These are phyloP conservation scores for Prorops nasuta DNA, from an alignment of 1,140 invertebrate species.

Conservation along the genomic window DNA sequence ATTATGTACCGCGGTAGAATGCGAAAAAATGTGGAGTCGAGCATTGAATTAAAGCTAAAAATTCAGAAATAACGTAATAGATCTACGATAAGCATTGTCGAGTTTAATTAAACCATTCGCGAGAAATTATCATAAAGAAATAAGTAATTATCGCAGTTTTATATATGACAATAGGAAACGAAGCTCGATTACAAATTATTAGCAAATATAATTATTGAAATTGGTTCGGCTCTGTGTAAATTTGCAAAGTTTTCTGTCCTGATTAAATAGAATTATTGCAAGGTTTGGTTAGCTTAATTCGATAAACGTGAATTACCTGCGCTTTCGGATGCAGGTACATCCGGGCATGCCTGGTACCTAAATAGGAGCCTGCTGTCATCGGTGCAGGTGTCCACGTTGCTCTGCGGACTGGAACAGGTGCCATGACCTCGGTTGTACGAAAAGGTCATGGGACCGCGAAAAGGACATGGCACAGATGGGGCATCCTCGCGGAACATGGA, in stretches of 20 bases:
- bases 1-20: too few relatives aligned
- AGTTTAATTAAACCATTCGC: too few relatives aligned
- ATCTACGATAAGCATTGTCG: too few relatives aligned
- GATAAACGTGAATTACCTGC: constrained; percentile 60
- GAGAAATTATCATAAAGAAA: too few relatives aligned
- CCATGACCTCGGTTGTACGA: constrained; percentile 83
- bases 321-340: constrained; percentile 80
- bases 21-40: too few relatives aligned
- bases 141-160: too few relatives aligned
- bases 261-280: too few relatives aligned
- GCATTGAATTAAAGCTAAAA: too few relatives aligned
- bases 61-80: too few relatives aligned
- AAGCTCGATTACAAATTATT: too few relatives aligned
- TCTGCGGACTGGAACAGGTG: constrained; percentile 79
- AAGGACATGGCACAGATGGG: constrained; percentile 76
- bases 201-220: neutral
- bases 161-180: too few relatives aligned
- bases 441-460: constrained; percentile 78
- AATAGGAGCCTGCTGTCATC: constrained; percentile 83
- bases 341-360: constrained; percentile 88
- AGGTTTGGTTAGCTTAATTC: neutral
- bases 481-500: constrained; percentile 86
- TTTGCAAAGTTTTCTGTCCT: too few relatives aligned
- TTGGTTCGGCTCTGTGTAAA: neutral
- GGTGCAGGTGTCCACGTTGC: constrained; percentile 85